Base-by-base conservation (phyloP, 2,888 invertebrate species). In the Mythimna ferrago region DNA sequence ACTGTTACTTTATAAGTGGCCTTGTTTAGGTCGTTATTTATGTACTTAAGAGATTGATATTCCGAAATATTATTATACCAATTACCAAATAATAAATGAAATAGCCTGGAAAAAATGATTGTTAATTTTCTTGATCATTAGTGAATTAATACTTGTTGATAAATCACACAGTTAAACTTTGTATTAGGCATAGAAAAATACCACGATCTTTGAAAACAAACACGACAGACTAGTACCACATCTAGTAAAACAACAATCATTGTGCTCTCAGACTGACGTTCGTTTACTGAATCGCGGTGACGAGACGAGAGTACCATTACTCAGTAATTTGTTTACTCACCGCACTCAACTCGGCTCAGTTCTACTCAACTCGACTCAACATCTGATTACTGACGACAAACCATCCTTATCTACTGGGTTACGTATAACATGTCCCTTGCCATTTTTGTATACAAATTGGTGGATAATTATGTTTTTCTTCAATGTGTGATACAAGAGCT, bases 271-370 rank as follows among this genome's bases (percentile, higher is more conserved):
- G 71, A 79, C 70, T 60, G 70, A 48, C 71, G 68, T 71, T 48
- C 67, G 65, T 21, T 74, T 51, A 71, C 58, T 60, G 74, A 67
- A 35, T 56, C 66, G 67, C 26, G 62, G 74, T 70, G 82, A 74
- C 63, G 77, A 72, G 81, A 68, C 63, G 78, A 72, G 81, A 72
- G 73, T 62, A 67, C 65, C 67, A 80, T 83, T 76, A 82, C 76
- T 73, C 57, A 53, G 73, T 79, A 82, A 85, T 83, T 76, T 82
- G 83, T 83, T 85, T 85, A 83, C 80, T 82, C 66, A 57, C 76
- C 70, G 82, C 73, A 69, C 72, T 74, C 81, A 66, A 66, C 78
- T 71, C 63, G 4, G 60, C 67, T 67, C 62, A 41, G 44, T 72
- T 66, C 62, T 32, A 26, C 63, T 63, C 21, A 60, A 62, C 41